A percentile compares a stretch with the other conserved stretches of the same genome.
These are phyloP conservation scores for Dryas iulia DNA, from an alignment of 1,140 invertebrate genomes.

Conservation along the genomic window DNA sequence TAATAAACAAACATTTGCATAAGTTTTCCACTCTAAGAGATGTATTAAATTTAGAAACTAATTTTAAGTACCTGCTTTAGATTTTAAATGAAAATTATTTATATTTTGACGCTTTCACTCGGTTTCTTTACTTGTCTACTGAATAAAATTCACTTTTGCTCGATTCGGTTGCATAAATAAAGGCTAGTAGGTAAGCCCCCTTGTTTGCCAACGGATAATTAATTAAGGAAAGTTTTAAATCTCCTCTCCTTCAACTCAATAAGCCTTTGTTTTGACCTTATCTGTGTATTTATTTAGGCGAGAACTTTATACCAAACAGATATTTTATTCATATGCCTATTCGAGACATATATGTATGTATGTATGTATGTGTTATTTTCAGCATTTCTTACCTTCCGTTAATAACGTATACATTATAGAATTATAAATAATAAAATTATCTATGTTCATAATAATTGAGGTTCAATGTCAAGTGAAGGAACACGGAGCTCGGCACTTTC, in stretches of 20 bases:
- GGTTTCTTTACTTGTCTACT: not conserved
- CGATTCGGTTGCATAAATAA: not conserved
- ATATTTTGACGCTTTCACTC: slow-evolving; percentile 11
- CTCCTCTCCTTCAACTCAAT: not conserved
- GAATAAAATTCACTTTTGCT: not conserved
- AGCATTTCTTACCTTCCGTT: too few species aligned
- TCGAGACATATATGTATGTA: not conserved
- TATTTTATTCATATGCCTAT: not conserved
- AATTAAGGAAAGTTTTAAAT: not conserved
- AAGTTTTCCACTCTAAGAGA: not conserved
- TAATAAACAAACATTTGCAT: too few species aligned
- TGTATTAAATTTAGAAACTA: not conserved
- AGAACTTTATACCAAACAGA: not conserved
- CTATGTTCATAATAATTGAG: slow-evolving; percentile 38
- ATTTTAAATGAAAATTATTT: not conserved
- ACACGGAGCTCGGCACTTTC: slow-evolving; percentile 47
- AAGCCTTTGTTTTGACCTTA: slow-evolving; percentile 1
- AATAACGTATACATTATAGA: too few species aligned
- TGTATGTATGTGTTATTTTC: not conserved
- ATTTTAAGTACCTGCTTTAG: not conserved
- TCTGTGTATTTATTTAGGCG: slow-evolving; percentile 1
- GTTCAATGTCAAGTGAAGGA: slow-evolving; percentile 35
- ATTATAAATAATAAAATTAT: not conserved
- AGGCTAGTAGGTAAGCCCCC: not conserved
- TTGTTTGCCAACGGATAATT: slow-evolving; percentile 1